Conservation (phyloP, 2,113 vertebrate genomes). For the Echinops telfairi region DNA sequence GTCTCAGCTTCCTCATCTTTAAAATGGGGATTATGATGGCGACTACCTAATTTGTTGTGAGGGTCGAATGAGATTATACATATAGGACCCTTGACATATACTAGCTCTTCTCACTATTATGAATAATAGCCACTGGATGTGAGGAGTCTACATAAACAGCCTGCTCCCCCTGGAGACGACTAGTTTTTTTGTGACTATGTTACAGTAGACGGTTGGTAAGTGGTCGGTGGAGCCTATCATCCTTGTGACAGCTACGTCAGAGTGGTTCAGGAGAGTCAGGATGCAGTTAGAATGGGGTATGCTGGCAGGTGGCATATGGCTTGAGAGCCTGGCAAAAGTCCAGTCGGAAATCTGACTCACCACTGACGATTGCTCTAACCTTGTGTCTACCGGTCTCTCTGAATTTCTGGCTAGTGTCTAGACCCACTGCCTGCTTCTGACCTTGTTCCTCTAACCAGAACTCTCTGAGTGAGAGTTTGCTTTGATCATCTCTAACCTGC, state of each 20-base stretch:
- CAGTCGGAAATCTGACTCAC: no score
- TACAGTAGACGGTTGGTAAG: neutral
- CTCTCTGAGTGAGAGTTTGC: neutral
- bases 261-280: neutral
- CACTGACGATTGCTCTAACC: neutral
- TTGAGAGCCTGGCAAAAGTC: neutral
- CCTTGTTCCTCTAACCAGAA: neutral
- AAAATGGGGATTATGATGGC: neutral
- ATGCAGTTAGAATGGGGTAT: neutral
- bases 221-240: neutral
- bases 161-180: neutral
- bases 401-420: neutral
- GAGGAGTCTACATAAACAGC: neutral
- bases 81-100: neutral
- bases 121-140: neutral
- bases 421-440: neutral
- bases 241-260: neutral
- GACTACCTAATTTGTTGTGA: neutral
- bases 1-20: slow-evolving; percentile 13
- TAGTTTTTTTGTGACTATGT: neutral
- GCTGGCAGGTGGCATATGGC: neutral
- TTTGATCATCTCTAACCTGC: neutral
- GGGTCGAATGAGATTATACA: neutral
- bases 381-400: neutral
- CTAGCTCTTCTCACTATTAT: neutral